These are phyloP conservation scores for Odontamblyopus rebecca DNA, from an alignment of 2,797 vertebrate genomes.

Conservation along the genomic window DNA sequence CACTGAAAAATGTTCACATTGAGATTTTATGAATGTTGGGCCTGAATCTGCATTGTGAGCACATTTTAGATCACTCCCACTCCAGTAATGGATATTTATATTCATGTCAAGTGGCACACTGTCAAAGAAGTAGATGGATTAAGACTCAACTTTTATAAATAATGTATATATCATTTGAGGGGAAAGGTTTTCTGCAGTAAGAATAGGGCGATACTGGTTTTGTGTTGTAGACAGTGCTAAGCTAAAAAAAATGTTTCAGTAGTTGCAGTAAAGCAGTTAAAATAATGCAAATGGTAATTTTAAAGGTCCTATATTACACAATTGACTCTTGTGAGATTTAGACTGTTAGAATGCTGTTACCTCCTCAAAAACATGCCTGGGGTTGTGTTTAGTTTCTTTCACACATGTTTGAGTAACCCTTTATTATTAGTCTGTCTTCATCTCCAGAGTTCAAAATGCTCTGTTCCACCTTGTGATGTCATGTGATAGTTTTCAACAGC, in stretches of 20 bases:
- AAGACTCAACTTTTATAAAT: slow-evolving; percentile 10
- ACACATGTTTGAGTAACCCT: too few relatives aligned
- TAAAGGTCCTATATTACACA: too few relatives aligned
- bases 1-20: slow-evolving; percentile 17
- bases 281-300: too few relatives aligned
- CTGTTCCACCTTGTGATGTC: too few relatives aligned
- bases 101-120: slow-evolving; percentile 4
- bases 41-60: slow-evolving; percentile 10
- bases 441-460: too few relatives aligned
- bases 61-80: slow-evolving; percentile 17
- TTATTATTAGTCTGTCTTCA: too few relatives aligned
- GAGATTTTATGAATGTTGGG: slow-evolving; percentile 14
- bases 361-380: too few relatives aligned
- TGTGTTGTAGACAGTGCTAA: not conserved
- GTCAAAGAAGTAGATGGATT: slow-evolving; percentile 11
- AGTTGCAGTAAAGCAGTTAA: not conserved
- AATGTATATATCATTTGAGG: slow-evolving; percentile 4
- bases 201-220: not conserved
- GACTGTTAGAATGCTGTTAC: too few relatives aligned
- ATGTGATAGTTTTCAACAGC: too few relatives aligned
- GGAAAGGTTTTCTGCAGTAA: slow-evolving; percentile 2
- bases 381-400: too few relatives aligned
- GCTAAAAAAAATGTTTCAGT: not conserved
- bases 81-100: not conserved
- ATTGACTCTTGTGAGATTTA: too few relatives aligned